Evolutionary conservation across 2,888 invertebrate species (phyloP), one percentile per base, ranked within the genome.

Genomic region (Selenia dentaria): DNA sequence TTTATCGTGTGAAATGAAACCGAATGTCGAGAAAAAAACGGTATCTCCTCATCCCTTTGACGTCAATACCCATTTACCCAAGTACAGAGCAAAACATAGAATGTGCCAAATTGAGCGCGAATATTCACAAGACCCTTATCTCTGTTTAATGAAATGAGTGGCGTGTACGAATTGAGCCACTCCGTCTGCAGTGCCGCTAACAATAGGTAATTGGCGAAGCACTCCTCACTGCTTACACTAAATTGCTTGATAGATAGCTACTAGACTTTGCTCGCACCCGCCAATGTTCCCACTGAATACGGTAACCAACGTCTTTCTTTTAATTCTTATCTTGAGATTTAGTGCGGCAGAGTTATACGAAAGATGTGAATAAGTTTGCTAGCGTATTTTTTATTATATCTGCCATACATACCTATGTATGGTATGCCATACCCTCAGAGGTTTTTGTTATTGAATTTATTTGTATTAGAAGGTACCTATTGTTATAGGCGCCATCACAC

Each of bases 121-220:
- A 75, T 74, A 73, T 75, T 74, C 73, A 74, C 70, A 62, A 76
- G 79, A 74, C 79, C 80, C 81, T 81, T 82, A 81, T 82, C 81
- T 80, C 69, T 72, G 81, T 67, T 77, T 79, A 83, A 83, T 83
- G 82, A 79, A 80, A 83, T 82, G 81, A 80, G 71, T 79, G 79
- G 78, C 82, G 70, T 73, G 68, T 74, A 81, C 71, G 79, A 79
- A 83, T 81, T 71, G 73, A 60, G 67, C 62, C 68, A 62, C 45
- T 56, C 34, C 64, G 62, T 67, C 60, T 67, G 67, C 71, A 68
- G 68, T 67, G 68, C 65, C 63, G 66, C 70, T 74, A 72, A 73
- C 73, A 70, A 70, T 70, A 69, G 66, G 64, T 68, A 75, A 76
- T 75, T 72, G 74, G 63, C 64, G 62, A 62, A 67, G 67, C 51